Conservation (phyloP, 2,113 vertebrate species). For the Paracanthobrama guichenoti region DNA sequence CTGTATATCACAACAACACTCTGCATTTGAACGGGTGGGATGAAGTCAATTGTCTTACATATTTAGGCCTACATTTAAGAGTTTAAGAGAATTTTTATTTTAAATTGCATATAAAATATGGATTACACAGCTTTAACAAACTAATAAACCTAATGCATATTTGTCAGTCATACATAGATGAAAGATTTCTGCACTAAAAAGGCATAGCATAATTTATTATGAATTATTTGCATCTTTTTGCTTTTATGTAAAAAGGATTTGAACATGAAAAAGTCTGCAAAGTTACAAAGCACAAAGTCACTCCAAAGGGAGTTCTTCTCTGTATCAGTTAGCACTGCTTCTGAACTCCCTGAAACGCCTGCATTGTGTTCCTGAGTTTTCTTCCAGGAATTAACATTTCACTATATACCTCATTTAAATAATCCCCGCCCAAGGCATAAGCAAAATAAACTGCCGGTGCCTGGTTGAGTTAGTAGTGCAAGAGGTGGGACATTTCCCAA, state of each 20-base stretch:
- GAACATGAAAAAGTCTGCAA: background rate
- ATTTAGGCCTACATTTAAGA: background rate
- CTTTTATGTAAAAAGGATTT: background rate
- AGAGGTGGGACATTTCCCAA: too few relatives aligned
- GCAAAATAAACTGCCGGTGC: too few relatives aligned
- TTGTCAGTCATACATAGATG: background rate
- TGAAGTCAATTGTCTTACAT: background rate
- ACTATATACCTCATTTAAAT: too few relatives aligned
- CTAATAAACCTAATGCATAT: background rate
- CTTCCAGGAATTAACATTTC: too few relatives aligned
- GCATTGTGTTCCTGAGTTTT: too few relatives aligned
- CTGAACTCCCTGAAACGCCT: too few relatives aligned
- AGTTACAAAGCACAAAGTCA: too few relatives aligned
- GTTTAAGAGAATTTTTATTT: too few relatives aligned
- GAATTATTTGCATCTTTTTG: background rate
- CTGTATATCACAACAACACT: constrained; percentile 22
- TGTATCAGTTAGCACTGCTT: too few relatives aligned
- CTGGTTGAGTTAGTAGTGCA: too few relatives aligned
- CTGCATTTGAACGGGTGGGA: background rate
- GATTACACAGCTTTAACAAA: background rate
- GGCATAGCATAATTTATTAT: background rate
- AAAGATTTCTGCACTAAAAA: background rate
- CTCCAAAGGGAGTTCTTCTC: too few relatives aligned
- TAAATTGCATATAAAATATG: background rate
- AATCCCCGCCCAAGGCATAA: too few relatives aligned